Evolutionary conservation across 2,113 vertebrate species (phyloP).

Genomic region (Salminus brasiliensis): DNA sequence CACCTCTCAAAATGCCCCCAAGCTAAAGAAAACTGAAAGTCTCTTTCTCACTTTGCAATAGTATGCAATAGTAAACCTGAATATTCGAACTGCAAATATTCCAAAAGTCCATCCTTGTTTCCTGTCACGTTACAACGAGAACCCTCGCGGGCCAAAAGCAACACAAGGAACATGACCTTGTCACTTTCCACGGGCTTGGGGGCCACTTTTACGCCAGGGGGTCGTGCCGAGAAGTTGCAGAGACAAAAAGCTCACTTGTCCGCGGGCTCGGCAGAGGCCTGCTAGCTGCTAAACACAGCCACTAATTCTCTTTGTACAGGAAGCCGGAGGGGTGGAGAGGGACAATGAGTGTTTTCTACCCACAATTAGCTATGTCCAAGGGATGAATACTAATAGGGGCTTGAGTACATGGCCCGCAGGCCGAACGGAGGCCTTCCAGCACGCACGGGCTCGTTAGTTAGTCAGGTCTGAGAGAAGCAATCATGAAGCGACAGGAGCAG

Average conservation of each 20-base stretch:
- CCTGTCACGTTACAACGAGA: slow-evolving; percentile 57
- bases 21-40: too few relatives aligned
- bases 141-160: slow-evolving; percentile 60
- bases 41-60: too few relatives aligned
- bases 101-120: slow-evolving; percentile 9
- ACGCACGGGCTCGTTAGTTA: slow-evolving; percentile 15
- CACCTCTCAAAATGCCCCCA: too few relatives aligned
- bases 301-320: slow-evolving; percentile 70
- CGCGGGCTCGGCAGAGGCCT: slow-evolving; percentile 68
- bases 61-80: too few relatives aligned
- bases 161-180: slow-evolving; percentile 75
- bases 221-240: slow-evolving; percentile 62
- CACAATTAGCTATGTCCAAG: slow-evolving; percentile 71
- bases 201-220: slow-evolving; percentile 67
- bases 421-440: neutral
- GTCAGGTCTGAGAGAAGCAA: neutral
- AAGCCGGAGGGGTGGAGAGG: slow-evolving; percentile 61
- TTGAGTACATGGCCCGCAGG: slow-evolving; percentile 21
- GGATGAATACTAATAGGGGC: slow-evolving; percentile 73
- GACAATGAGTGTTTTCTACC: slow-evolving; percentile 75
- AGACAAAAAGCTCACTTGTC: slow-evolving; percentile 71
- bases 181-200: slow-evolving; percentile 61
- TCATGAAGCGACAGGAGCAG: neutral
- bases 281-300: slow-evolving; percentile 57
- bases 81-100: too few relatives aligned